Percentiles rank a stretch among this genome's conserved stretches.
Evolutionary conservation across 2,113 vertebrate species (phyloP).

Genomic region (Sinocyclocheilus anshuiensis): DNA sequence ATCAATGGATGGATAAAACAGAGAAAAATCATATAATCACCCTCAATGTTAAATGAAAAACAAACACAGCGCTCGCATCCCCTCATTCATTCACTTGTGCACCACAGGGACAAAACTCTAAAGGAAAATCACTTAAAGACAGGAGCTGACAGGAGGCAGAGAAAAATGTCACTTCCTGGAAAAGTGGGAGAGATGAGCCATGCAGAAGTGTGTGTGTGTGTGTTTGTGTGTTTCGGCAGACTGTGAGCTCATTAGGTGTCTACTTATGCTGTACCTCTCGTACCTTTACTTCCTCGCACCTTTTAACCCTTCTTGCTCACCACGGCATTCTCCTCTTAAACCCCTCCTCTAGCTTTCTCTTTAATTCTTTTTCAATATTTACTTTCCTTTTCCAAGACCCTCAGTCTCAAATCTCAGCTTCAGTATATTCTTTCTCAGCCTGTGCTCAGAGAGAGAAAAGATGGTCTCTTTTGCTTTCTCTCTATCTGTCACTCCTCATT

Average conservation of each 20-base stretch:
- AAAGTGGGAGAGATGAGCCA: conserved; percentile 44
- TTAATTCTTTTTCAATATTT: conserved; percentile 9
- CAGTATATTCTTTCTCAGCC: background rate
- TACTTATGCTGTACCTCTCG: conserved; percentile 31
- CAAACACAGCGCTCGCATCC: background rate
- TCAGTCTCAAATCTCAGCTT: background rate
- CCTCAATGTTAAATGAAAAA: conserved; percentile 32
- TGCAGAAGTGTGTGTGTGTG: conserved; percentile 12
- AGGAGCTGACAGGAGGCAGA: conserved; percentile 50
- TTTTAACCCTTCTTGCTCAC: conserved; percentile 24
- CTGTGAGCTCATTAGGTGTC: conserved; percentile 52
- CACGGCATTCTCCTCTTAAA: background rate
- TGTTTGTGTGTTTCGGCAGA: conserved; percentile 11
- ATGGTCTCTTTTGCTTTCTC: conserved; percentile 55
- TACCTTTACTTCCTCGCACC: conserved; percentile 12
- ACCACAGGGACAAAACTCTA: conserved; percentile 33
- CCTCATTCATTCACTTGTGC: conserved; percentile 21
- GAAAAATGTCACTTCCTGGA: conserved; percentile 47
- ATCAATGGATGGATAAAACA: conserved; percentile 10
- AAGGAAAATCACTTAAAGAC: conserved; percentile 49
- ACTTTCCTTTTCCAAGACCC: background rate
- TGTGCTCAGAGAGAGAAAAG: conserved; percentile 2
- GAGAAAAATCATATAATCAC: background rate
- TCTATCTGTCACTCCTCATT: conserved; percentile 37
- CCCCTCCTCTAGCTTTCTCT: conserved; percentile 8